Percentiles rank a stretch among this genome's conserved stretches.
These are phyloP conservation scores for Paratilapia polleni DNA, from an alignment of 2,113 vertebrate genomes.

Conservation along the genomic window DNA sequence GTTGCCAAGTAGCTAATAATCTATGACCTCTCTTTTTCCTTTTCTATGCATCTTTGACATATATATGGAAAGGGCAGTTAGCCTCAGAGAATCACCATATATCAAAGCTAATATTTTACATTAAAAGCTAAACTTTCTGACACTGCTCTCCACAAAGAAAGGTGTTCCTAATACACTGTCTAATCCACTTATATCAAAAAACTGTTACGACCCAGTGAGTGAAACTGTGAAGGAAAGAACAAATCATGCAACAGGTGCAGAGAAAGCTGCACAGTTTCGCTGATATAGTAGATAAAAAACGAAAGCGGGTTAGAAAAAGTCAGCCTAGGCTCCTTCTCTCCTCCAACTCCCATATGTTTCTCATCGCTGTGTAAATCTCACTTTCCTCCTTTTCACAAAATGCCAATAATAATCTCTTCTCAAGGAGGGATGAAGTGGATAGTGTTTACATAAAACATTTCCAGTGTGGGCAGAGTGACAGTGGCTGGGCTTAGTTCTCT, in stretches of 20 bases:
- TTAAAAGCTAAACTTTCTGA: neutral
- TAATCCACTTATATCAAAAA: neutral
- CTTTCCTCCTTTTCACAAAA: conserved; percentile 48
- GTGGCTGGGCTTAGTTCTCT: conserved; percentile 37
- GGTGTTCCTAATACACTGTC: neutral
- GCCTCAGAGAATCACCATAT: neutral
- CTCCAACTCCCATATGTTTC: conserved; percentile 34
- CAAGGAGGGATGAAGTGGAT: conserved; percentile 42
- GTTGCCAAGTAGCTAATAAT: too few relatives aligned
- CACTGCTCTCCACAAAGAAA: neutral
- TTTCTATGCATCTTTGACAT: neutral
- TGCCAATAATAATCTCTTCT: conserved; percentile 51
- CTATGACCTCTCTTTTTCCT: too few relatives aligned
- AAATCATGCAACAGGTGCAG: neutral
- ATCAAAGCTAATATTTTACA: neutral
- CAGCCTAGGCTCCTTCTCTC: neutral
- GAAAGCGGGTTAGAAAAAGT: neutral
- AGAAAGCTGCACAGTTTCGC: neutral
- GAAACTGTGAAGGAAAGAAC: neutral
- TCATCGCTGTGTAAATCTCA: conserved; percentile 44
- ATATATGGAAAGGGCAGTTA: neutral
- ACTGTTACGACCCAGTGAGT: neutral
- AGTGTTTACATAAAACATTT: conserved; percentile 69
- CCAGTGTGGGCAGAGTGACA: conserved; percentile 65
- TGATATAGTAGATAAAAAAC: neutral